These are phyloP conservation scores for Ophion slaviceki DNA, from an alignment of 2,888 invertebrate species.

Conservation along the genomic window DNA sequence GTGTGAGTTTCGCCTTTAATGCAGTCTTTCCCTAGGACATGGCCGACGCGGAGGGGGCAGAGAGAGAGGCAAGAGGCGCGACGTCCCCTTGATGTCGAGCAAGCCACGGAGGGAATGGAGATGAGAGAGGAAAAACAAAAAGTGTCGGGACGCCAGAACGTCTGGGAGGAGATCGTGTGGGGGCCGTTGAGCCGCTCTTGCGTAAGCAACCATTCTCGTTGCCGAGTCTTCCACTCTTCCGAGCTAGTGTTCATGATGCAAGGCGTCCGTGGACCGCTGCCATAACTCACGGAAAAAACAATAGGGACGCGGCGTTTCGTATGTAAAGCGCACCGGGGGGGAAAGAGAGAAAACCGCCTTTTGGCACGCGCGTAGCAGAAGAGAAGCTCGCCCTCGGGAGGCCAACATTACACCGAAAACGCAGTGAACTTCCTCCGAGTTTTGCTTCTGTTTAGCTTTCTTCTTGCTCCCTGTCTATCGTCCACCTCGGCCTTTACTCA, in stretches of 20 bases:
- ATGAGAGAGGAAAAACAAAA: constrained; percentile 51
- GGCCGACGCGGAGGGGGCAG: not conserved
- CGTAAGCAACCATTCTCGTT: constrained; percentile 64
- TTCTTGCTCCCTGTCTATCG: constrained; percentile 21
- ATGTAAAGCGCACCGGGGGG: constrained; percentile 63
- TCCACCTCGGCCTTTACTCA: constrained; percentile 20
- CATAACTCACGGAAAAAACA: constrained; percentile 71
- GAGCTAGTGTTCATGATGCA: constrained; percentile 66
- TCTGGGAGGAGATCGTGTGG: constrained; percentile 61
- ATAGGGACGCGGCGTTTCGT: constrained; percentile 68
- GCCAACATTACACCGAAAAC: constrained; percentile 21
- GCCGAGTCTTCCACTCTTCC: constrained; percentile 27
- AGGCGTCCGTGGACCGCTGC: constrained; percentile 70
- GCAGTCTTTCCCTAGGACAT: constrained; percentile 5
- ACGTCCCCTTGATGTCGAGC: not conserved
- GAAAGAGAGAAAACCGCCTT: constrained; percentile 61
- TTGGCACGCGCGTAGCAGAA: constrained; percentile 65
- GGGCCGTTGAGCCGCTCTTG: constrained; percentile 53
- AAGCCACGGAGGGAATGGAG: constrained; percentile 23
- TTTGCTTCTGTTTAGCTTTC: constrained; percentile 51
- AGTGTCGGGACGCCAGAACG: constrained; percentile 68
- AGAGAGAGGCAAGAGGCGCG: not conserved
- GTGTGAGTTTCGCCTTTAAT: constrained; percentile 10
- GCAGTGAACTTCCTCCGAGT: constrained; percentile 60
- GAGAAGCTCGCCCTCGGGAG: constrained; percentile 40